Evolutionary conservation across 2,113 vertebrate genomes (phyloP).

Genomic region (Symphodus melops): DNA sequence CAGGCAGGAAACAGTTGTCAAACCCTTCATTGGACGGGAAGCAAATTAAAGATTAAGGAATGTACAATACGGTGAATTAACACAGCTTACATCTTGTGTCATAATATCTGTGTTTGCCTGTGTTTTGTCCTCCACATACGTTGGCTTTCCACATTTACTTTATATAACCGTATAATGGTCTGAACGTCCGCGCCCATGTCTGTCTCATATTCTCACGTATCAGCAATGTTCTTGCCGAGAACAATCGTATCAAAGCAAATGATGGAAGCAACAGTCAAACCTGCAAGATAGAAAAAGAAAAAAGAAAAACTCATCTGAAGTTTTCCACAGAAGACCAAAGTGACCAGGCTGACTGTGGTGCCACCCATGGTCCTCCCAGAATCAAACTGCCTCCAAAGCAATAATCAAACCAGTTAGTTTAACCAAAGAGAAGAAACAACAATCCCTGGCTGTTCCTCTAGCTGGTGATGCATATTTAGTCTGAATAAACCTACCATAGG

Average conservation of each 20-base stretch:
- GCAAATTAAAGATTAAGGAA: neutral
- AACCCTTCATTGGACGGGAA: neutral
- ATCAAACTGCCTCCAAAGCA: neutral
- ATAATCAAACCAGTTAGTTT: neutral
- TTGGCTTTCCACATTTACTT: too few relatives aligned
- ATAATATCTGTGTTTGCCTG: neutral
- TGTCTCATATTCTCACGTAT: neutral
- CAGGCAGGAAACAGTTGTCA: neutral
- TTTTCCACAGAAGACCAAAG: constrained; percentile 11
- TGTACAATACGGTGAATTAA: neutral
- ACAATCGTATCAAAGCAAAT: neutral
- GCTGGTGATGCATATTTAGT: neutral
- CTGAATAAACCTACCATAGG: neutral
- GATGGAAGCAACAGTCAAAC: too few relatives aligned
- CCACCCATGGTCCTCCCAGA: neutral
- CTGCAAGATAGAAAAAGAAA: neutral
- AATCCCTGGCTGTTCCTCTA: neutral
- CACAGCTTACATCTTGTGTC: neutral
- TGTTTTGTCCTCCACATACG: constrained; percentile 2
- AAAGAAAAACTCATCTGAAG: neutral
- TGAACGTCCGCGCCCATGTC: too few relatives aligned
- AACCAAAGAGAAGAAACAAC: neutral
- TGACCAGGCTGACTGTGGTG: constrained; percentile 6
- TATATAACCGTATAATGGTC: too few relatives aligned
- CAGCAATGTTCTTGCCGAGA: neutral